Evolutionary conservation across 2,888 invertebrate genomes (phyloP), one percentile per base, ranked within the genome.

Genomic region (Taphrorychus bicolor): DNA sequence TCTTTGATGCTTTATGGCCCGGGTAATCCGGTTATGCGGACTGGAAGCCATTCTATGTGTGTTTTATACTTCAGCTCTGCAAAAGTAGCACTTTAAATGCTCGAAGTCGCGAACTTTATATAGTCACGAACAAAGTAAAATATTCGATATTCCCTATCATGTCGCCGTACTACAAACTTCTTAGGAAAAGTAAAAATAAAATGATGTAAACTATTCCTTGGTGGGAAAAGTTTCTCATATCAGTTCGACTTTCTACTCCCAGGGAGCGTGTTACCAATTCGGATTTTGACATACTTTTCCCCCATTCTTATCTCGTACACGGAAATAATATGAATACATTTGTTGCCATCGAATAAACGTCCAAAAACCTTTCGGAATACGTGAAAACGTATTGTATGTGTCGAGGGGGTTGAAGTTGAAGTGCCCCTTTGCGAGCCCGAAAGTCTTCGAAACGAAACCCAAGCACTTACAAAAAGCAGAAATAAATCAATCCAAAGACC

Each of bases 161-260:
- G 40, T 59, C 48, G 17, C 18, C n/a, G 21, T 18, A 40, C 40
- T 21, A 21, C 40, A 42, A 62, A 62, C 62, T 54, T 62, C 42
- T 23, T n/a, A 3, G 24, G 23, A 62, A 14, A 60, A 40, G 48
- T 52, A 52, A 54, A 60, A 62, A 53, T 62, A 62, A 53, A 62
- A 41, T 54, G 22, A 48, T 54, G 24, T 53, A 54, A 54, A 62
- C 62, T 62, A 54, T 62, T 62, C 52, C 24, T 62, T 42, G 62
- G 23, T 19, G 59, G 48, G 62, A 54, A 63, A 63, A 63, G 24
- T 63, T 63, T 57, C 40, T 40, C 40, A 32, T 63, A 63, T 63
- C 63, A 56, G 17, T 57, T 49, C 45, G 57, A 57, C 21, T 63
- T 57, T 56, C 16, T 16, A 7, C 17, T 59, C 32, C 18, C 41